Conservation (phyloP, 2,113 vertebrate species). For the Centropus bengalensis region DNA sequence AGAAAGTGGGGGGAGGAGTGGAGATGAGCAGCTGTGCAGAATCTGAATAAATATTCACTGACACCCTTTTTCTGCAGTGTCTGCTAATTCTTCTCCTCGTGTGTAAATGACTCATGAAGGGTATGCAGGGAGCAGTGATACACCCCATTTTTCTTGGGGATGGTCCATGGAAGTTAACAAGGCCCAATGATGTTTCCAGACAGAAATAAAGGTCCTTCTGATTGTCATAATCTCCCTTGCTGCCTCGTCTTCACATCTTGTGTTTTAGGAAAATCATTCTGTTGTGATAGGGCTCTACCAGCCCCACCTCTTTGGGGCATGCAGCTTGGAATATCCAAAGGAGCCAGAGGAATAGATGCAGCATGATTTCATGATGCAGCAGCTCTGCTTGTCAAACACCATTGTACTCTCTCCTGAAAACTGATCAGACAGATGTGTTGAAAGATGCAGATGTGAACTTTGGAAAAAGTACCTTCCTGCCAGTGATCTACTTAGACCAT, state of each 20-base stretch:
- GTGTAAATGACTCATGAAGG: constrained; percentile 15
- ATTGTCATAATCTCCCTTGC: background rate
- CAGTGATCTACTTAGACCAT: background rate
- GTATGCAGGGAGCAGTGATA: background rate
- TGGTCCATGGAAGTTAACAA: background rate
- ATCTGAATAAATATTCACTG: constrained; percentile 58
- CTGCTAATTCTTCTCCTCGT: constrained; percentile 30
- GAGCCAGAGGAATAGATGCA: background rate
- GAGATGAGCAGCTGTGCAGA: constrained; percentile 59
- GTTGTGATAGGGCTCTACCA: background rate
- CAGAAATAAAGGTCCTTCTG: background rate
- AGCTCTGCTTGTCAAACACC: background rate
- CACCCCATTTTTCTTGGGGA: background rate
- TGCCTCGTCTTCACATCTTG: background rate
- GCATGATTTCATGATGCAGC: background rate
- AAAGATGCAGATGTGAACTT: background rate
- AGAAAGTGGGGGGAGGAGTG: constrained; percentile 26
- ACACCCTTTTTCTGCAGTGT: constrained; percentile 34
- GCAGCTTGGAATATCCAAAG: background rate
- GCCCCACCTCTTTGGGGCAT: background rate
- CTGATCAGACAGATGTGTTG: background rate
- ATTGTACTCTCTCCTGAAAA: background rate
- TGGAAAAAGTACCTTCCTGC: background rate
- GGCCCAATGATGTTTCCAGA: background rate
- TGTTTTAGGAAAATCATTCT: background rate